Conservation (phyloP, 2,113 vertebrate genomes). For the Ivindomyrus marchei region DNA sequence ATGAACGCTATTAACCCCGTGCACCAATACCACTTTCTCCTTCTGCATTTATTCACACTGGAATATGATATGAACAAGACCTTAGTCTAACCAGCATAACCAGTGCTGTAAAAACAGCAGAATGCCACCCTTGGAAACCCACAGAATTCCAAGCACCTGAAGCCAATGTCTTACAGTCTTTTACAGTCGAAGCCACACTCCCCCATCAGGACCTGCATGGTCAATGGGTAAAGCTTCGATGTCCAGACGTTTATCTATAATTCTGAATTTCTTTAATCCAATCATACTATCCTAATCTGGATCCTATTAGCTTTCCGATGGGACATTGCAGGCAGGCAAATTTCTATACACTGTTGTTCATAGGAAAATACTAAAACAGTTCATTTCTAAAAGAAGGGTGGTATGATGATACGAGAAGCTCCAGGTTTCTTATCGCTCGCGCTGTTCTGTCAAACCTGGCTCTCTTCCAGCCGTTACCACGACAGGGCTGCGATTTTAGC, state of each 20-base stretch:
- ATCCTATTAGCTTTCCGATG: constrained; percentile 32
- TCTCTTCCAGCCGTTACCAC: not conserved
- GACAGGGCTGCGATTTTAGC: not conserved
- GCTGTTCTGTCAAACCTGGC: not conserved
- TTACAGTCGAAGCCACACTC: not conserved
- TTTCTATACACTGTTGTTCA: not conserved
- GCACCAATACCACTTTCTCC: not conserved
- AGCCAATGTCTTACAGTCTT: not conserved
- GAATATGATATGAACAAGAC: not conserved
- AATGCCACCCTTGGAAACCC: not conserved
- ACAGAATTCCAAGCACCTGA: not conserved
- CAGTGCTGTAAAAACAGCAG: not conserved
- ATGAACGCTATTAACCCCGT: not conserved
- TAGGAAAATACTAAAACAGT: not conserved
- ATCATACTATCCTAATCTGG: constrained; percentile 35
- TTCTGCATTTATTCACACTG: not conserved
- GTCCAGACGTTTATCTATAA: not conserved
- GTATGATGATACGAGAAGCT: not conserved
- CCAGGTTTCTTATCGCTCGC: not conserved
- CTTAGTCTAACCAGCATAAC: not conserved
- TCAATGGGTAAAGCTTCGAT: not conserved
- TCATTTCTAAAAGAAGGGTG: not conserved
- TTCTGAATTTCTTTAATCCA: constrained; percentile 31
- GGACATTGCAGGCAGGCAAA: not conserved
- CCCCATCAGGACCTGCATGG: not conserved